Conservation (phyloP, 2,888 invertebrate genomes). For the Vandiemenella viatica region DNA sequence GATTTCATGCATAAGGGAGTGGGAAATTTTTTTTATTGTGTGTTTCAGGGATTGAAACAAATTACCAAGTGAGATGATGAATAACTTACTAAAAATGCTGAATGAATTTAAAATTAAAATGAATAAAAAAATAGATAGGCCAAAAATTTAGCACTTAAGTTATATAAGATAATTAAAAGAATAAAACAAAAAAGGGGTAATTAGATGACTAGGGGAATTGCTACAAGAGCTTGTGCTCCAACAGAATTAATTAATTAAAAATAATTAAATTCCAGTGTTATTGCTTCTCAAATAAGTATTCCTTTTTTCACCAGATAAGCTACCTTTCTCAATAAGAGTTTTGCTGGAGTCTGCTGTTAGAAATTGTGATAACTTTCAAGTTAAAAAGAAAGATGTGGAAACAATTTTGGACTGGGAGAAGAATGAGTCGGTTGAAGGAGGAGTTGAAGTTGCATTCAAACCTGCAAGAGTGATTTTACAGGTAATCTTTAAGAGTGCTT, state of each 20-base stretch:
- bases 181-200: background rate
- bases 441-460: constrained; percentile 88
- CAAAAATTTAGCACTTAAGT: too few relatives aligned
- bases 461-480: constrained; percentile 92
- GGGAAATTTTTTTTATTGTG: too few relatives aligned
- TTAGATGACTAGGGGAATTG: too few relatives aligned
- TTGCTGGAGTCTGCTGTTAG: constrained; percentile 89
- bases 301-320: constrained; percentile 41
- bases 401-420: constrained; percentile 79
- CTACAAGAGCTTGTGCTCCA: too few relatives aligned
- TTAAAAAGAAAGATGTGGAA: constrained; percentile 68
- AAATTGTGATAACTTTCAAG: constrained; percentile 92
- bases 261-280: background rate
- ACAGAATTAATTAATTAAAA: too few relatives aligned
- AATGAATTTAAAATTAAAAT: too few relatives aligned
- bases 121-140: too few relatives aligned
- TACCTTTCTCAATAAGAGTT: constrained; percentile 86
- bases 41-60: too few relatives aligned
- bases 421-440: constrained; percentile 48
- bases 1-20: too few relatives aligned
- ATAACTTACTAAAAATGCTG: too few relatives aligned
- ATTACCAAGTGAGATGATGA: too few relatives aligned
- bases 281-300: background rate
- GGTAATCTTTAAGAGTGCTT: too few relatives aligned
- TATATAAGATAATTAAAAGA: background rate